phyloP scores from a whole-genome alignment of 2,797 vertebrate species.

The Spheniscus humboldti region DNA sequence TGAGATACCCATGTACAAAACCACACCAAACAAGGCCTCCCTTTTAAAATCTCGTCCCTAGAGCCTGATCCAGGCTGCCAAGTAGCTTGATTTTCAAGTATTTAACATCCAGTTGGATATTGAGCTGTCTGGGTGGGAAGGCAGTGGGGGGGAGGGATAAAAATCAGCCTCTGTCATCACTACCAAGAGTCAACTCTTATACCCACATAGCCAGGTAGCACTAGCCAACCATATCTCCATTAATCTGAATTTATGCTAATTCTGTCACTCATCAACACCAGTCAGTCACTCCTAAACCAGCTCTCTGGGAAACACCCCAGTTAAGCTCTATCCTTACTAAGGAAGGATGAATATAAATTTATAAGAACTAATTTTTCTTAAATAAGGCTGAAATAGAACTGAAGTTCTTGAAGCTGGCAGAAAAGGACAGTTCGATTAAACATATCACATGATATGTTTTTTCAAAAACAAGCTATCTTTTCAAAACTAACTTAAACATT shows the following conservation, averaged over 20 bases:
- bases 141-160: background rate
- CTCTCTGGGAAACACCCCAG: slow-evolving; percentile 41
- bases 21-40: background rate
- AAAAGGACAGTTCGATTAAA: background rate
- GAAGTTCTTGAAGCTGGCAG: background rate
- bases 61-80: background rate
- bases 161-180: slow-evolving; percentile 38
- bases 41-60: background rate
- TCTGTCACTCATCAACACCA: slow-evolving; percentile 48
- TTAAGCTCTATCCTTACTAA: background rate
- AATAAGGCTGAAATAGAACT: background rate
- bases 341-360: background rate
- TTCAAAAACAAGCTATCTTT: background rate
- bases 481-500: background rate
- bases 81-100: slow-evolving; percentile 18
- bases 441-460: background rate
- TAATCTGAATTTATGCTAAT: slow-evolving; percentile 44
- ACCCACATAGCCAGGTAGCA: slow-evolving; percentile 34
- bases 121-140: slow-evolving; percentile 14
- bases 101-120: background rate
- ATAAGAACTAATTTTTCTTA: background rate
- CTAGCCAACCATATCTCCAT: background rate
- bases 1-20: rapidly evolving
- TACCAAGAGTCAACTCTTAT: background rate
- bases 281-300: slow-evolving; percentile 25